A percentile compares a stretch with the other conserved stretches of the same genome.
phyloP scores from a whole-genome alignment of 2,113 vertebrate genomes.

The Calonectris borealis region DNA sequence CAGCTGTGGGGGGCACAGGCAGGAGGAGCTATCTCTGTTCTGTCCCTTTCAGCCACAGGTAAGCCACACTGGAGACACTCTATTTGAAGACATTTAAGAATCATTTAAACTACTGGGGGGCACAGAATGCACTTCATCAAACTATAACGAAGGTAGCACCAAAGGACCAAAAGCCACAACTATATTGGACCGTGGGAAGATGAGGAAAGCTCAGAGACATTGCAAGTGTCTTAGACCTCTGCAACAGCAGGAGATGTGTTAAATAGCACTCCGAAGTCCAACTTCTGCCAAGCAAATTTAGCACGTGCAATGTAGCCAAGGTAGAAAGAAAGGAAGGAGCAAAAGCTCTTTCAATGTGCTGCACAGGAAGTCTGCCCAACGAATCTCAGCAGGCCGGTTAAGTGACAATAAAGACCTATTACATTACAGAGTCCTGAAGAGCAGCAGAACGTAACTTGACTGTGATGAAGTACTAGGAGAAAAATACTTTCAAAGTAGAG shows the following conservation, averaged over 20 bases:
- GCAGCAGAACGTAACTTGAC: background rate
- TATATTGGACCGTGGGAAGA: background rate
- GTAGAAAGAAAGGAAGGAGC: background rate
- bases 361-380: background rate
- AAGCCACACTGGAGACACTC: background rate
- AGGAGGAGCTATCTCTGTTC: background rate
- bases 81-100: background rate
- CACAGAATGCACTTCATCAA: background rate
- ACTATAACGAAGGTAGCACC: background rate
- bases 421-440: background rate
- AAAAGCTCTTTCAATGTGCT: background rate
- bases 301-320: rapidly evolving
- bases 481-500: background rate
- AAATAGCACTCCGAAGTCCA: background rate
- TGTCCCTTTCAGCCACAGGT: background rate
- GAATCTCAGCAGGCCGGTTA: background rate
- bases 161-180: background rate
- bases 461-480: background rate
- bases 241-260: background rate
- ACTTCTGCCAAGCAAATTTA: background rate
- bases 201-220: background rate
- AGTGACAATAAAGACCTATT: background rate
- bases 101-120: background rate
- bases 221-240: background rate
- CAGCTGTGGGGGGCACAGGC: background rate